Evolutionary conservation across 2,888 invertebrate genomes (phyloP).

Genomic region (Trachelus tabidus): DNA sequence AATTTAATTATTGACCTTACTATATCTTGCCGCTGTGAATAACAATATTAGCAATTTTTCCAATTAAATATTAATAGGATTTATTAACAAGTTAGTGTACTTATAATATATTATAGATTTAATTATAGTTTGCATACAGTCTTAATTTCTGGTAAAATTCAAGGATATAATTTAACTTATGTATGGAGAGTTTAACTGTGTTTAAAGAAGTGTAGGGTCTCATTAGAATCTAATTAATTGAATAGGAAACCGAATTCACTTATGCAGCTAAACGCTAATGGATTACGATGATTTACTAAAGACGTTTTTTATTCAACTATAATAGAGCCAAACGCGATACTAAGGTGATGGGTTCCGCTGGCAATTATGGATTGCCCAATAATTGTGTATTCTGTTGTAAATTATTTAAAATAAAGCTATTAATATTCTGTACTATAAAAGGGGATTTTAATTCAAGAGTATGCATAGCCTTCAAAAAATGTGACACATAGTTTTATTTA

Average conservation of each 20-base stretch:
- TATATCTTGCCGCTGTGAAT: background rate
- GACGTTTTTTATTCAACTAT: background rate
- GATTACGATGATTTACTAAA: background rate
- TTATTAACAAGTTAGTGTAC: background rate
- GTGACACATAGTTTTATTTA: background rate
- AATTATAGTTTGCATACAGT: background rate
- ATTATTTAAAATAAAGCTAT: background rate
- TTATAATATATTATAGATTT: background rate
- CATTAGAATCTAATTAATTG: background rate
- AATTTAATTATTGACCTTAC: background rate
- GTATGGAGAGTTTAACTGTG: background rate
- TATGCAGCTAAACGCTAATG: background rate
- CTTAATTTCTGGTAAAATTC: background rate
- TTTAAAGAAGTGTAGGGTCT: background rate
- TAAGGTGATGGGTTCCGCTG: background rate
- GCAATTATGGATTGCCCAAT: background rate
- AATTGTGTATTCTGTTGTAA: background rate
- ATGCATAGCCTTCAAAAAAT: background rate
- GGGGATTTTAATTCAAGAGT: background rate
- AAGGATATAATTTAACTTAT: background rate
- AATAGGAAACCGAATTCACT: background rate
- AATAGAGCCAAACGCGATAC: background rate
- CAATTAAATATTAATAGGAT: background rate
- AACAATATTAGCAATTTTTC: background rate
- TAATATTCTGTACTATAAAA: background rate